These are phyloP conservation scores for Ptyas mucosa DNA, from an alignment of 2,113 vertebrate genomes.

Conservation along the genomic window DNA sequence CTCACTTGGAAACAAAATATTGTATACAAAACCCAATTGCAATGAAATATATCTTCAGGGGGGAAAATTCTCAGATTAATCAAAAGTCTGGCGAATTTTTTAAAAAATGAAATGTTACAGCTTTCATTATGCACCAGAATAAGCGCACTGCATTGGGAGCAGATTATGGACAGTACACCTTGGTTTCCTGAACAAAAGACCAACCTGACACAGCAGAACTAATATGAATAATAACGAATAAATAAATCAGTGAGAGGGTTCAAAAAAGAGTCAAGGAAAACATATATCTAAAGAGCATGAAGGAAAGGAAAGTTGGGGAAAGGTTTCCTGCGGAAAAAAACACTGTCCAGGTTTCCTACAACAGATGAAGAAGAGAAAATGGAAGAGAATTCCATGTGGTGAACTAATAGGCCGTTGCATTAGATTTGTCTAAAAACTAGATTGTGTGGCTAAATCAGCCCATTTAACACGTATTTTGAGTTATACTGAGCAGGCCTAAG, in stretches of 20 bases:
- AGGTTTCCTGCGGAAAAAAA: neutral
- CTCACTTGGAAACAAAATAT: slow-evolving; percentile 1
- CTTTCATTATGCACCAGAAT: neutral
- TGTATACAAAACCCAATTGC: neutral
- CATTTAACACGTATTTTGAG: too few species aligned
- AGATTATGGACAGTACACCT: neutral
- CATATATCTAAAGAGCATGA: neutral
- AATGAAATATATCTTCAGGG: slow-evolving; percentile 5
- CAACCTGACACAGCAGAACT: neutral
- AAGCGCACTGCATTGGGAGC: neutral
- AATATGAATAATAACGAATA: neutral
- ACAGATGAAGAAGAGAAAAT: neutral
- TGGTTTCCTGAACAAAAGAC: neutral
- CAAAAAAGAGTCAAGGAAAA: neutral
- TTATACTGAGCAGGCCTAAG: too few species aligned
- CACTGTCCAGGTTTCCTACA: neutral
- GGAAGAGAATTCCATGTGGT: too few species aligned
- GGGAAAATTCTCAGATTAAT: slow-evolving; percentile 8
- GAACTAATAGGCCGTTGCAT: too few species aligned
- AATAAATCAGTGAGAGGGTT: neutral
- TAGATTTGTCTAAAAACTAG: too few species aligned
- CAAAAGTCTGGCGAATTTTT: neutral
- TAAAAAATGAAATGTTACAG: neutral
- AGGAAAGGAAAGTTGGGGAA: neutral
- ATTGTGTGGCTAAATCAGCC: too few species aligned